Percentiles rank a stretch among this genome's conserved stretches.
These are phyloP conservation scores for Xenus cinereus DNA, from an alignment of 2,113 vertebrate genomes.

Conservation along the genomic window DNA sequence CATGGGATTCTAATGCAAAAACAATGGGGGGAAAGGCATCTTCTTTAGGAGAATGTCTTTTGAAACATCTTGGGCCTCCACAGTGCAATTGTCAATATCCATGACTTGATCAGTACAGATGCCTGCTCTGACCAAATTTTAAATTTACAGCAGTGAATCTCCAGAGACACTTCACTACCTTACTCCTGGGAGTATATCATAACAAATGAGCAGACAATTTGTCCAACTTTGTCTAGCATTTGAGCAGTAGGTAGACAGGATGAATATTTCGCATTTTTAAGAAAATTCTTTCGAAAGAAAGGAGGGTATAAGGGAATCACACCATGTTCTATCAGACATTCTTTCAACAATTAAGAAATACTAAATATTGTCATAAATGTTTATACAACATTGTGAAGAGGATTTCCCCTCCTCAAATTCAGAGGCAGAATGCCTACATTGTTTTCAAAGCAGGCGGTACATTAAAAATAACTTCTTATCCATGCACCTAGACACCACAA, in stretches of 20 bases:
- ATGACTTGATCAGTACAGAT: neutral
- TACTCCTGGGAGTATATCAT: neutral
- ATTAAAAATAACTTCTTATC: neutral
- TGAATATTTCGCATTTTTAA: neutral
- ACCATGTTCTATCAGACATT: neutral
- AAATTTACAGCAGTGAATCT: neutral
- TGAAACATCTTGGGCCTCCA: neutral
- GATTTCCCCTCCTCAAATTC: neutral
- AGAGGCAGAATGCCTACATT: neutral
- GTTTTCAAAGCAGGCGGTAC: neutral
- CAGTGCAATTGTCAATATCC: neutral
- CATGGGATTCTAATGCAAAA: neutral
- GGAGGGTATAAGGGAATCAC: neutral
- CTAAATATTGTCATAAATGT: neutral
- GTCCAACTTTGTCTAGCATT: neutral
- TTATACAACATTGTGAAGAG: neutral
- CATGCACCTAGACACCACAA: neutral
- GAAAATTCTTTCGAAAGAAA: neutral
- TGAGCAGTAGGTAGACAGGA: neutral
- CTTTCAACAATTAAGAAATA: neutral
- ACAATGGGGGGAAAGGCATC: neutral
- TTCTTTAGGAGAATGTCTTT: neutral
- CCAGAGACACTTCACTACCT: neutral
- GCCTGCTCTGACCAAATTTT: neutral
- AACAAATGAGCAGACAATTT: neutral